These are phyloP conservation scores for Parochlus steinenii DNA, from an alignment of 2,888 invertebrate species.

Conservation along the genomic window DNA sequence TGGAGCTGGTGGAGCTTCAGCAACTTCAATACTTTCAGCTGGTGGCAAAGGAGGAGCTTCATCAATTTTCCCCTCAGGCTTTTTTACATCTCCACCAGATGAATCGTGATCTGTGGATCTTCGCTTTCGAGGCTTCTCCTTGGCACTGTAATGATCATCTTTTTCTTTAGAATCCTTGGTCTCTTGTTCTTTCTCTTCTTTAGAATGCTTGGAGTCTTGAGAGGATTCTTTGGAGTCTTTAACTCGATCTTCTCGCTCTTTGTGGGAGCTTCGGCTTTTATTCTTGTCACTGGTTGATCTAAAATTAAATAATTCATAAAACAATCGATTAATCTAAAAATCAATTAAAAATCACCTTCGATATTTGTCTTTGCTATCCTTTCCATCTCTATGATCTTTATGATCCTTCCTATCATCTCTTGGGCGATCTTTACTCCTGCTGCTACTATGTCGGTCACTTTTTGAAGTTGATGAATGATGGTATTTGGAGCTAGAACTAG, in stretches of 20 bases:
- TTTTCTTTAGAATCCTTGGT: no score
- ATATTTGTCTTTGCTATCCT: no score
- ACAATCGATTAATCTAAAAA: no score
- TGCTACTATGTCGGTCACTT: no score
- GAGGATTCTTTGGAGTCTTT: constrained; percentile 5
- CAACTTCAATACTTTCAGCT: neutral
- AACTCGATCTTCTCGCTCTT: constrained; percentile 7
- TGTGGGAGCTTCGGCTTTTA: constrained; percentile 2
- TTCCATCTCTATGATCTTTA: no score
- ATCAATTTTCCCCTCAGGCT: neutral
- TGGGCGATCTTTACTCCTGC: no score
- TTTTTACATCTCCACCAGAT: constrained; percentile 39
- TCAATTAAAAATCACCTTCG: no score
- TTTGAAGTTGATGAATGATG: no score
- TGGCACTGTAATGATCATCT: constrained; percentile 5
- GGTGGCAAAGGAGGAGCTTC: neutral
- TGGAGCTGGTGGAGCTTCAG: neutral
- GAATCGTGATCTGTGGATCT: constrained; percentile 67
- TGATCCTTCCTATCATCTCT: no score
- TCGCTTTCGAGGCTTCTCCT: constrained; percentile 25
- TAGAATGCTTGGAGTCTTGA: neutral
- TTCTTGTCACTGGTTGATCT: no score
- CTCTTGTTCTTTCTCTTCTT: neutral
- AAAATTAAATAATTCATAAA: no score
- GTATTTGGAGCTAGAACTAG: no score